Evolutionary conservation across 2,113 vertebrate genomes (phyloP), one percentile per base, ranked within the genome.

Genomic region (Peromyscus leucopus): DNA sequence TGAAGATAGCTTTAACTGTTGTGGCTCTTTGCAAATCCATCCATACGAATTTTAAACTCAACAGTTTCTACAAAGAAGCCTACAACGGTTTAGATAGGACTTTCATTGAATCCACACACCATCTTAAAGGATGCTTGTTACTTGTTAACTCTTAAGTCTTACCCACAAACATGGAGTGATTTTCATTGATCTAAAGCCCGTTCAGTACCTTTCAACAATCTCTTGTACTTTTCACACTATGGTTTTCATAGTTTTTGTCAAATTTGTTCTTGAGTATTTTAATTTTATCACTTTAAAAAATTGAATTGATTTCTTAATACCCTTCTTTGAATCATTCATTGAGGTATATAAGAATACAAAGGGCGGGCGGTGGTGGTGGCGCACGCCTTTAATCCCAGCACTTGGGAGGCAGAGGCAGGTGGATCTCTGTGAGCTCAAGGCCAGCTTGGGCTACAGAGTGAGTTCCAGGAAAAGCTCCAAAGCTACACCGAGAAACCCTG

Each of bases 251-350:
- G 26, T 31, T 95, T 84, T 57, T 75, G 13, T 91, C 19, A 5
- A 88, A 84, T 85, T 79, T 88, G 78, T 95, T 92, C 10, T 39
- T 48, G 82, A 72, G 33, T 72, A 75, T 89, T 89, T 87, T 57
- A 57, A 93, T 87, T 93, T 93, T 89, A 21, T 76, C 57, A 80
- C 33, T 92, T 33, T 28, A 33, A 22, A 72, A 96, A 96, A 95
- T 42, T 51, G 24, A 76, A 76, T 94, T 89, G 42, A 80, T 75
- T 78, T 88, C 59, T 75, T 46, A 46, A 88, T 95, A 78, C 80
- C 0, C 74, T 80, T 90, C 17, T 94, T 90, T 16, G 36, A 39
- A 48, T 31, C 72, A 33, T 69, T 92, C 67, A 69, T 46, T 51
- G 22, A 89, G 75, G 16, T 74, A 21, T 72, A 31, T 22, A 69